These are phyloP conservation scores for Polydrusus pterygomalis DNA, from an alignment of 2,888 invertebrate species.

Conservation along the genomic window DNA sequence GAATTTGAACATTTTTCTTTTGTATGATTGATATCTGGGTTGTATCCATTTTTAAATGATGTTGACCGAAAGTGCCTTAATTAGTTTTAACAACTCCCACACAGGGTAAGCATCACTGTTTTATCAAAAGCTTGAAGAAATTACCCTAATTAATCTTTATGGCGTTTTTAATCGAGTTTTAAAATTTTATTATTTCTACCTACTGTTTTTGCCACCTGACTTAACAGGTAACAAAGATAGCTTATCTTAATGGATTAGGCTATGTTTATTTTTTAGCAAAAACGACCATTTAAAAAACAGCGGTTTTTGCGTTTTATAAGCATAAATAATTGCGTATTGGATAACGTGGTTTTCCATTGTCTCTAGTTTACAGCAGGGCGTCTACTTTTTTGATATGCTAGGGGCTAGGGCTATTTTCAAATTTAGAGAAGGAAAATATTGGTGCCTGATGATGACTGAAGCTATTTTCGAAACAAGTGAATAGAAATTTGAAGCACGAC, in stretches of 20 bases:
- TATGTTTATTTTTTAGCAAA: no score
- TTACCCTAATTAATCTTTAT: neutral
- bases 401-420: no score
- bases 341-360: no score
- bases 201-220: constrained; percentile 23
- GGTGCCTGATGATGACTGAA: no score
- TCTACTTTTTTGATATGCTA: no score
- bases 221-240: neutral
- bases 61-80: constrained; percentile 51
- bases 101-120: constrained; percentile 43
- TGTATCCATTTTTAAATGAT: constrained; percentile 23
- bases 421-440: no score
- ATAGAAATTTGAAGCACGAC: no score
- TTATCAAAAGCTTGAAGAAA: neutral
- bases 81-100: constrained; percentile 40
- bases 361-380: no score
- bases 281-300: no score
- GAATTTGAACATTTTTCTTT: neutral
- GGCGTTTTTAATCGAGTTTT: neutral
- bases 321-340: no score
- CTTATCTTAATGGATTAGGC: neutral
- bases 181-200: neutral
- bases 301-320: no score
- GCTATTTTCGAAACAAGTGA: no score
- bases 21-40: constrained; percentile 9